These are phyloP conservation scores for Ochotona curzoniae DNA, from an alignment of 2,113 vertebrate genomes.

Conservation along the genomic window DNA sequence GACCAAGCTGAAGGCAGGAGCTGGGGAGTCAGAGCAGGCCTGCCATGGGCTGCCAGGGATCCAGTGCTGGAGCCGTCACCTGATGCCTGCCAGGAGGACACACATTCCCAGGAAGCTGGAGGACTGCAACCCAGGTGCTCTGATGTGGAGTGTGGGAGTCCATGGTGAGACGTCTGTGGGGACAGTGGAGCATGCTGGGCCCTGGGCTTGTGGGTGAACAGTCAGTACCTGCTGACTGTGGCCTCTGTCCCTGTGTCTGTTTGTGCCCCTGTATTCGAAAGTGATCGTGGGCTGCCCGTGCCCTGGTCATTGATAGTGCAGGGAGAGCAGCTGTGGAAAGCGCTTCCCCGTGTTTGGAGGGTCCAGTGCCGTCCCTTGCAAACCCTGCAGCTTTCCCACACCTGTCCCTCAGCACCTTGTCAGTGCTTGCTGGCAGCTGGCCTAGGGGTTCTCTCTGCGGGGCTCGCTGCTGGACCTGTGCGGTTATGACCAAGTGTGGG, in stretches of 20 bases:
- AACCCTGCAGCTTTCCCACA: slow-evolving; percentile 85
- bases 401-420: accelerated
- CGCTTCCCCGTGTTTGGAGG: slow-evolving; percentile 85
- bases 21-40: no score
- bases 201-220: neutral
- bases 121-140: no score
- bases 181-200: neutral
- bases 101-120: no score
- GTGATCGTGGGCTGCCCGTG: slow-evolving; percentile 78
- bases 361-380: slow-evolving; percentile 55
- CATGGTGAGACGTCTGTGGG: neutral
- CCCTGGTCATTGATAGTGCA: slow-evolving; percentile 89
- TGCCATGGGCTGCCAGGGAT: no score
- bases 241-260: neutral
- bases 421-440: neutral
- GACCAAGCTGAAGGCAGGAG: no score
- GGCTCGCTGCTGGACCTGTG: neutral
- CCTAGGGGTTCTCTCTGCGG: neutral
- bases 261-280: slow-evolving; percentile 74
- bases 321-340: slow-evolving; percentile 81
- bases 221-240: neutral
- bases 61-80: no score
- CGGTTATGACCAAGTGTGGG: neutral
- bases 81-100: no score
- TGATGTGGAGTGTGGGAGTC: no score